Evolutionary conservation across 2,113 vertebrate genomes (phyloP), one percentile per base, ranked within the genome.

Genomic region (Ciconia stormi): DNA sequence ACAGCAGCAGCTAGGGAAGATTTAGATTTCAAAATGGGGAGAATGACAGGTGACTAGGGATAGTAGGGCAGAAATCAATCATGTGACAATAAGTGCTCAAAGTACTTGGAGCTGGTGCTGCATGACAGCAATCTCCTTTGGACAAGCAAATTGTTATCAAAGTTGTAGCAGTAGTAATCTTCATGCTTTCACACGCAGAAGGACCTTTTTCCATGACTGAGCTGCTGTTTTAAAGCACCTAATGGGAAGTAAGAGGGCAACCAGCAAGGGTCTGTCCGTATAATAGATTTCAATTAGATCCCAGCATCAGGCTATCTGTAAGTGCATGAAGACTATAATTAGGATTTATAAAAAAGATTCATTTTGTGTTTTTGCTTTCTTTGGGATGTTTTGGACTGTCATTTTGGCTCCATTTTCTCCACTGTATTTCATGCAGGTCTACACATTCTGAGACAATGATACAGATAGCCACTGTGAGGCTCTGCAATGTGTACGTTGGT

Each of bases 1-100:
- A 1, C 23, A 52, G 70, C 59, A 80, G 56, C 77, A 76, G 11
- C 7, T 32, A 26, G 53, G 38, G 19, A 87, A 72, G 52, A 63
- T 44, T 53, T 50, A 76, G 49, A 29, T 83, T 93, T 94, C 82
- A 89, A 76, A 94, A 77, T 56, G 18, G 49, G 29, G 70, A 85
- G 67, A 90, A 59, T 69, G 79, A 26, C 56, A 89, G 25, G 20
- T 74, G 42, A n/a, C 44, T 23, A 32, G 27, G 76, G 46, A 32
- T n/a, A 46, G 36, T 27, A 82, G 29, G 14, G 38, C 25, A 55
- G 52, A 47, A 71, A 90, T 79, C 30, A 74, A 78, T 79, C 27
- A 56, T 0, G 2, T 46, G 66, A 15, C 19, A 70, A 1, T 19
- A 59, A 46, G 19, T 1, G 8, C 40, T 53, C 13, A 18, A 38